Evolutionary conservation across 2,888 invertebrate genomes (phyloP).

Genomic region (Lapara coniferarum): DNA sequence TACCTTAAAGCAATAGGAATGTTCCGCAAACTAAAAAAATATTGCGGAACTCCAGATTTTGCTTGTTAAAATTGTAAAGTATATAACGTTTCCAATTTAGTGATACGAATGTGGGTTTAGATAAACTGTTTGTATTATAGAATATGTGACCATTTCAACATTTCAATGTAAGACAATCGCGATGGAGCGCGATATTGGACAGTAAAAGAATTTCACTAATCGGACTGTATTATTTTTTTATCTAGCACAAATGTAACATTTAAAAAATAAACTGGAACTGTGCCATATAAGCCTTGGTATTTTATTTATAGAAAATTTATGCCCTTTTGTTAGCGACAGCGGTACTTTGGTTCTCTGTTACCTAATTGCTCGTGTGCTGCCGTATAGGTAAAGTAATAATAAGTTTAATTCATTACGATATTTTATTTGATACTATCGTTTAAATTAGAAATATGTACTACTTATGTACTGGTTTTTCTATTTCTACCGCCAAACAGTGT

Average conservation of each 20-base stretch:
- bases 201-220: constrained; percentile 74
- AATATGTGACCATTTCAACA: constrained; percentile 1
- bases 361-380: no score
- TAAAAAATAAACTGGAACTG: constrained; percentile 82
- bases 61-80: constrained; percentile 63
- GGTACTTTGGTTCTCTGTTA: no score
- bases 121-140: constrained; percentile 35
- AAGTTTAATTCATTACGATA: no score
- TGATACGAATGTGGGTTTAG: constrained; percentile 39
- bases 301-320: constrained; percentile 27
- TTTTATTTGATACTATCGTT: no score
- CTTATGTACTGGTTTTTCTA: no score
- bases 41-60: constrained; percentile 55
- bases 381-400: no score
- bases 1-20: constrained; percentile 61
- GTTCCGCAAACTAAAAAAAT: constrained; percentile 52
- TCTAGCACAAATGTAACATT: constrained; percentile 79
- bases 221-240: constrained; percentile 83
- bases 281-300: constrained; percentile 69
- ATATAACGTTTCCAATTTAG: constrained; percentile 22
- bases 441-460: no score
- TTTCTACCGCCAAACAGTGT: no score
- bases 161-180: constrained; percentile 33
- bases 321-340: no score
- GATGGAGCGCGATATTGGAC: constrained; percentile 28